Evolutionary conservation across 2,888 invertebrate species (phyloP), one percentile per base, ranked within the genome.

Genomic region (Poecilus cupreus): DNA sequence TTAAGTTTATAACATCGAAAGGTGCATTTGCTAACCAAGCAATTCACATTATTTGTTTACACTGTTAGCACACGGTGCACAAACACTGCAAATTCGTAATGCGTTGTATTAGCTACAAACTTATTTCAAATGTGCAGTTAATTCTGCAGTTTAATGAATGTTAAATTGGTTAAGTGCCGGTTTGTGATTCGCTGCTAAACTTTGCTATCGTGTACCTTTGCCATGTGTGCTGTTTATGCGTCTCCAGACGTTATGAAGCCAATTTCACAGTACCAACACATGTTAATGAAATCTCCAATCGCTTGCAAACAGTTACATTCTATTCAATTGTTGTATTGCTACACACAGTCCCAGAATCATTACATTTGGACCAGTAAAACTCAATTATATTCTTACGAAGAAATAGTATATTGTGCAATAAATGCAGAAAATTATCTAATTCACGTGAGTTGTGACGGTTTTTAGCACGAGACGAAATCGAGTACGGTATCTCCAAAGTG

Each of bases 101-200:
- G 64, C 18, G 32, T 68, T 68, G 64, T 68, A 68, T 68, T 68
- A 68, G 64, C 64, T 32, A 32, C 18, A 18, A 68, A 68, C 64
- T 68, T 68, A 68, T 68, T 68, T 68, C 64, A 68, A 68, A 68
- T 68, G 64, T 68, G 64, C 64, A 68, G 64, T 68, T 68, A 68
- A 68, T 68, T 68, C 13, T 37, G 64, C 64, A 68, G 16, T 32
- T 68, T 68, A 68, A 68, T 68, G 64, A 68, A 68, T 68, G 64
- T 68, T 68, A 37, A 68, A 68, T 68, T 68, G 64, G 37, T 37
- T 68, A 68, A 68, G 64, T 68, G 64, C 37, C 37, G 32, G 64
- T 32, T 32, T 68, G 37, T 68, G 64, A 37, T 68, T 68, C 64
- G 37, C 11, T 51, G 8, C 13, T 51, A 18, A 51, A 51, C 51